Percentiles rank a stretch among this genome's conserved stretches.
phyloP scores from a whole-genome alignment of 2,797 vertebrate genomes.

The Lophotriccus pileatus region DNA sequence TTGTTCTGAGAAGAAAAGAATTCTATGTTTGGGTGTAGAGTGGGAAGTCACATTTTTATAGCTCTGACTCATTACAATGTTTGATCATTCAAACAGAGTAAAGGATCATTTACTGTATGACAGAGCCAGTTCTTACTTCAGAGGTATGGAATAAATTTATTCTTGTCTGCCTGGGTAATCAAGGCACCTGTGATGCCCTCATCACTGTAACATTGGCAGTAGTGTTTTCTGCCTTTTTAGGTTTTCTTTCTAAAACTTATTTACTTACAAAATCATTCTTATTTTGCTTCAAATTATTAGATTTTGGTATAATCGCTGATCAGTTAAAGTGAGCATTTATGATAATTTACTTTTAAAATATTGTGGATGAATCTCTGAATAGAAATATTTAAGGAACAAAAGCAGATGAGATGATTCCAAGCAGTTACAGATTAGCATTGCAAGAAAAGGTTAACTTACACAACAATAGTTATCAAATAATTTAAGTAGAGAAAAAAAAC shows the following conservation, averaged over 20 bases:
- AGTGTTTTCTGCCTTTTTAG: neutral
- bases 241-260: neutral
- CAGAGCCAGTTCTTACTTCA: neutral
- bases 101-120: neutral
- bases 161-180: neutral
- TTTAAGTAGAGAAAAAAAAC: neutral
- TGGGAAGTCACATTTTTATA: neutral
- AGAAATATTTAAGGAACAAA: neutral
- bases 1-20: neutral
- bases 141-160: neutral
- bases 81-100: neutral
- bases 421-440: neutral
- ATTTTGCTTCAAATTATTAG: neutral
- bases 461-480: neutral
- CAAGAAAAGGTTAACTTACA: neutral
- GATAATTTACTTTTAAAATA: neutral
- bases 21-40: neutral
- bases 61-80: neutral
- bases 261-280: neutral
- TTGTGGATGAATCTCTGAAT: neutral
- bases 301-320: neutral
- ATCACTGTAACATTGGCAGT: neutral
- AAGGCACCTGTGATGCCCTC: neutral
- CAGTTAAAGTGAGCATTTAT: neutral
- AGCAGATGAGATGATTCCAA: rapidly evolving